Conservation (phyloP, 2,113 vertebrate genomes). For the Vulpes ferrilata region DNA sequence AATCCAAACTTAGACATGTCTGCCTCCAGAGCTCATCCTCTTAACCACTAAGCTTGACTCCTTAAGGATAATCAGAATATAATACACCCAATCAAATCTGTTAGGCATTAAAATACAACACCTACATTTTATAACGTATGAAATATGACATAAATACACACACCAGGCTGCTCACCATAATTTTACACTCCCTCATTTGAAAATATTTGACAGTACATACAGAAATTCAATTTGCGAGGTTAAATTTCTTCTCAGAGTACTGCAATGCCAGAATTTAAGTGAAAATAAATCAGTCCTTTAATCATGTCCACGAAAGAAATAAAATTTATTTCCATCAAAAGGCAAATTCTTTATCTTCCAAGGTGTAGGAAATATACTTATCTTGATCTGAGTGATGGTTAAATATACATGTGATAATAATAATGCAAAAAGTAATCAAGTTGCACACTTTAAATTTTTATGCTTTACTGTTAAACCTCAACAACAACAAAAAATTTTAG, state of each 20-base stretch:
- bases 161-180: background rate
- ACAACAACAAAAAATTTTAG: background rate
- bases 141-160: slow-evolving; percentile 31
- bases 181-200: background rate
- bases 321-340: slow-evolving; percentile 20
- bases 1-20: background rate
- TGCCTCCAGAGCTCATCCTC: background rate
- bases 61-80: background rate
- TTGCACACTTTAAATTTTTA: background rate
- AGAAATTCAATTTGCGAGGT: background rate
- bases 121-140: background rate
- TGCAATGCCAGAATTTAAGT: background rate
- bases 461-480: background rate
- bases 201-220: slow-evolving; percentile 36
- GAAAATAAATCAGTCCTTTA: slow-evolving; percentile 18
- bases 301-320: background rate
- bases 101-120: slow-evolving; percentile 1
- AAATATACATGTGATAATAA: background rate
- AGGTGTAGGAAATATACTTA: background rate
- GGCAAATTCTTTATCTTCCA: background rate
- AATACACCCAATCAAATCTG: background rate
- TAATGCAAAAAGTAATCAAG: background rate
- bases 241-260: slow-evolving; percentile 34
- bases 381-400: background rate
- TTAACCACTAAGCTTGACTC: slow-evolving; percentile 39